phyloP scores from a whole-genome alignment of 2,113 vertebrate genomes.

The Turdus rufiventris region DNA sequence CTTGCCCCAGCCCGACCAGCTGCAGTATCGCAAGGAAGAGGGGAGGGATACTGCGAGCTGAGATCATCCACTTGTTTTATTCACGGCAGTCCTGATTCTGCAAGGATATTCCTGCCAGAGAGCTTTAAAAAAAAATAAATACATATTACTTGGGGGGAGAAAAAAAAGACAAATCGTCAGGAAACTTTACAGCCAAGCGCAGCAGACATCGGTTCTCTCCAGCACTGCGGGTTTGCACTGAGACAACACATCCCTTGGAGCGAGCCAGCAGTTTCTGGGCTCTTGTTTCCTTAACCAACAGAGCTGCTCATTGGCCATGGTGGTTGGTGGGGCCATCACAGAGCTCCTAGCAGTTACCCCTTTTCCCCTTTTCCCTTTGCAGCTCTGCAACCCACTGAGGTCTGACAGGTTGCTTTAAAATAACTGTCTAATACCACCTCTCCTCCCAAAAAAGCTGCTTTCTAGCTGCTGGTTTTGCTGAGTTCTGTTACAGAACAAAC shows the following conservation, averaged over 20 bases:
- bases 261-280: not conserved
- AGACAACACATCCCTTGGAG: not conserved
- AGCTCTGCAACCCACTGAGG: not conserved
- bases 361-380: not conserved
- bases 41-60: not conserved
- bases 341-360: not conserved
- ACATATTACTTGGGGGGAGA: not conserved
- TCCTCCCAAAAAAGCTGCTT: not conserved
- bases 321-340: not conserved
- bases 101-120: not conserved
- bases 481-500: slow-evolving; percentile 22
- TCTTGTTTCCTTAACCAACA: not conserved
- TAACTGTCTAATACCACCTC: accelerated
- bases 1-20: not conserved
- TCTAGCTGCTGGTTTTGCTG: not conserved
- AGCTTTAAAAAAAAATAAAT: not conserved
- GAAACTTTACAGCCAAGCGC: not conserved
- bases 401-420: not conserved
- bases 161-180: not conserved
- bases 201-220: not conserved
- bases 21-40: not conserved
- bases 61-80: slow-evolving; percentile 11
- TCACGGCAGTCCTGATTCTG: not conserved
- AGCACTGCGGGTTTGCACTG: not conserved
- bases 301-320: not conserved